Base-by-base conservation (phyloP, 1,140 invertebrate species). In the Atta colombica region DNA sequence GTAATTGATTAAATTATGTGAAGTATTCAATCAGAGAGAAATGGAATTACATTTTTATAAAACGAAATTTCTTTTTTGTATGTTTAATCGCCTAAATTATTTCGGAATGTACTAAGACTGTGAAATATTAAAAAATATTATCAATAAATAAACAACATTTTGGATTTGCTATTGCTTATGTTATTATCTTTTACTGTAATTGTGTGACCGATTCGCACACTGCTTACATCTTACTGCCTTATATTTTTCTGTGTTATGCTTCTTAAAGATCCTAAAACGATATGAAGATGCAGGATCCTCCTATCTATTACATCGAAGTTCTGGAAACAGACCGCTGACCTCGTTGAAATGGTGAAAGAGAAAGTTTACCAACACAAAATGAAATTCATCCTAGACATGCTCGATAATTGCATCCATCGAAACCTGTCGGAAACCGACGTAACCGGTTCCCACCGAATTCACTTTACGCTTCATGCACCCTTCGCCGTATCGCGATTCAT, bases 351-450 rank as follows among this genome's bases (percentile, higher is more conserved):
- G 55, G 25, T 12, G 25, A 61, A 61, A 16, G 53, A 63, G 80
- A 74, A 75, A 72, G 53, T 74, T 61, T 8, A 45, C 5, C 61
- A 31, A 51, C 14, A 53, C 45, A 28, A 61, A 60, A 31, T n/a
- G 25, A 61, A 84, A 58, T 81, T 16, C 55, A 63, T 75, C 45
- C 69, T 84, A 84, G 80, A 84, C 45, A 12, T 84, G 66, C 31
- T 45, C 51, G 16, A 84, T 84, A 84, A 84, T 74, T 84, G n/a
- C n/a, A 75, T 75, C 69, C 39, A 45, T 25, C 53, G 45, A 84
- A 84, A 84, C 58, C 69, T 74, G 80, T 51, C 5, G 18, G 25
- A 51, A 60, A 84, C 68, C 21, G 39, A 61, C 25, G 55, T 58
- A 84, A 84, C 58, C 55, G 80, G 69, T 75, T 84, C 39, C 39